Base-by-base conservation (phyloP, 2,113 vertebrate species). In the Osmerus eperlanus region DNA sequence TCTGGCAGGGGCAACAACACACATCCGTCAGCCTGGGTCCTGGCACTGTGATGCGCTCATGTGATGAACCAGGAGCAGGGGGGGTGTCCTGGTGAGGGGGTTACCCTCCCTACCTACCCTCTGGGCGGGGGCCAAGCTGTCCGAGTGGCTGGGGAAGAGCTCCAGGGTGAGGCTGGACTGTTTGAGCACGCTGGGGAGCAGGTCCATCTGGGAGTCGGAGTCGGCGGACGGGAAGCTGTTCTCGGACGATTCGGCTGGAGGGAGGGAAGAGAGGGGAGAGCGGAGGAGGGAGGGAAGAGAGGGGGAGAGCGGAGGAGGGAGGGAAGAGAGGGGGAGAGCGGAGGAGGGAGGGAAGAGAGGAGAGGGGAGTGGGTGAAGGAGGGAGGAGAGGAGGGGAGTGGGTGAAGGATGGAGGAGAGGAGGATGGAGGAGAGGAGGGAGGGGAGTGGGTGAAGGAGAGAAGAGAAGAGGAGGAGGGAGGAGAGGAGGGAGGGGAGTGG, bases 101-200 rank as follows among this genome's bases (percentile, higher is more conserved):
- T 21, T 21, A 21, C 21, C 41, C 41, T 47, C 41, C 9, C 5
- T 9, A 19, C 64, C 92, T 91, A 95, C 95, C 92, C 92, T 91
- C 73, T 95, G 95, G 36, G 93, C 83, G 68, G 92, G 90, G 77
- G 90, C 93, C 67, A 95, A 89, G 90, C 90, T 94, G 83, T 96
- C 94, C 47, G 91, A 92, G 66, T 96, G 94, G 84, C 78, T 95
- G 79, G 95, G 94, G 81, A 94, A 94, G 77, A 96, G 92, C 80
- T 96, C 95, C 85, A 96, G 94, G 28, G 94, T 96, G 80, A 96
- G 78, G 65, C 91, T 89, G 62, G 90, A 91, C 81, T 96, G 95
- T 83, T 96, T 95, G 70, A 95, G 66, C 84, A 95, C 89, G 82
- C 93, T 92, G 65, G 94, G 94, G 78, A 95, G 89, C 29, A 96